Base-by-base conservation (phyloP, 2,888 invertebrate genomes). In the Scrobipalpa atriplicella region DNA sequence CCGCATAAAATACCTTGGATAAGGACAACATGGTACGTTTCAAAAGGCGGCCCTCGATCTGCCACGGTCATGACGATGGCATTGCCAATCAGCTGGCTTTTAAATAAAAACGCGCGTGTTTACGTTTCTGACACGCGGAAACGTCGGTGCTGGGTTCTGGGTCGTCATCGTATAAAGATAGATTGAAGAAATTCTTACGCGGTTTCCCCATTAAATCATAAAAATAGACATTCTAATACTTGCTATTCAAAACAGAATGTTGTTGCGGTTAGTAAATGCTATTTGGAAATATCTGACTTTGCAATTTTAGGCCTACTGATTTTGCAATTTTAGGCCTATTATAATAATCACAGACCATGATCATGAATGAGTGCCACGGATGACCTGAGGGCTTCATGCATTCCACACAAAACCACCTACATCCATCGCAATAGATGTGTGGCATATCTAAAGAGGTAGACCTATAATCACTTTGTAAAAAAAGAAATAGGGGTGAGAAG, bases 41-140 rank as follows among this genome's bases (percentile, higher is more conserved):
- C 21, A 54, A 54, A 54, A 21, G 54, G 54, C 21, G 54, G 18
- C 54, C 54, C 54, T 54, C 54, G n/a, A 47, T 7, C n/a, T n/a
- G 16, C 5, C n/a, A 21, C 19, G 52, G 52, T 18, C 2, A 52
- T 2, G 3, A 21, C 8, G 13, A 54, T 29, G 54, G 29, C 54
- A 54, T 21, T 29, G 54, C 1, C 10, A 21, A 21, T 21, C 21
- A 54, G 21, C 47, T 47, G 47, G 19, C 19, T 10, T 54, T 54
- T 54, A 21, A 11, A 13, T 10, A 11, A 54, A 29, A 54, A 21
- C 19, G 10, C 21, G 18, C 19, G 13, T 18, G 54, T 54, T 54
- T 54, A 47, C 54, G 19, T 54, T 54, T 54, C 21, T 18, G 29
- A 54, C 29, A 21, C 21, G 13, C 29, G 19, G 54, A 54, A 54